Conservation (phyloP, 2,113 vertebrate species). For the Miniopterus natalensis region DNA sequence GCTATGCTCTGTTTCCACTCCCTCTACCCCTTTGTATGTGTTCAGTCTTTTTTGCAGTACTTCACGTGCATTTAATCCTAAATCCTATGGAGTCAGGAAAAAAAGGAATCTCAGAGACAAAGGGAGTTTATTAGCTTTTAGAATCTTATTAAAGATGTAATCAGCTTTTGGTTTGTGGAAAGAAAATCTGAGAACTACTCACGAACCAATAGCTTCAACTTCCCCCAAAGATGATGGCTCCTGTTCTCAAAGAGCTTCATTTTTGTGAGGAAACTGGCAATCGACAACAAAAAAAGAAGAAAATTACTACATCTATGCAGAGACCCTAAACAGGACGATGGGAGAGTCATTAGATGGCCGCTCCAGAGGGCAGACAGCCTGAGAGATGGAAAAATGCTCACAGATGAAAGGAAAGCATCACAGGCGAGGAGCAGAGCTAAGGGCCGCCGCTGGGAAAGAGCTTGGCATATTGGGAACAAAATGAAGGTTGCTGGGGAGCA, state of each 20-base stretch:
- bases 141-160: background rate
- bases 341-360: background rate
- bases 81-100: background rate
- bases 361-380: background rate
- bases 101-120: background rate
- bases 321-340: background rate
- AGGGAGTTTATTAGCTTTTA: background rate
- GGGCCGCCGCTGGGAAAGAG: background rate
- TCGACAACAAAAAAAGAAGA: background rate
- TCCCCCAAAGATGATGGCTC: background rate
- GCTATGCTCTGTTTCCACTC: background rate
- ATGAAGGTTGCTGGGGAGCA: background rate
- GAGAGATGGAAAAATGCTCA: background rate
- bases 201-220: background rate
- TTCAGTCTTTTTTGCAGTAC: background rate
- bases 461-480: background rate
- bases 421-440: background rate
- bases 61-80: background rate
- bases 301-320: background rate
- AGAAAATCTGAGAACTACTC: background rate
- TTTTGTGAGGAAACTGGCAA: conserved; percentile 4
- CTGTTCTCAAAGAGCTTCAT: conserved; percentile 37
- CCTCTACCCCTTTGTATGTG: background rate
- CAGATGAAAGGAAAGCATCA: background rate
- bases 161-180: conserved; percentile 25